phyloP scores from a whole-genome alignment of 2,797 vertebrate genomes.

The Enteromius fasciolatus region DNA sequence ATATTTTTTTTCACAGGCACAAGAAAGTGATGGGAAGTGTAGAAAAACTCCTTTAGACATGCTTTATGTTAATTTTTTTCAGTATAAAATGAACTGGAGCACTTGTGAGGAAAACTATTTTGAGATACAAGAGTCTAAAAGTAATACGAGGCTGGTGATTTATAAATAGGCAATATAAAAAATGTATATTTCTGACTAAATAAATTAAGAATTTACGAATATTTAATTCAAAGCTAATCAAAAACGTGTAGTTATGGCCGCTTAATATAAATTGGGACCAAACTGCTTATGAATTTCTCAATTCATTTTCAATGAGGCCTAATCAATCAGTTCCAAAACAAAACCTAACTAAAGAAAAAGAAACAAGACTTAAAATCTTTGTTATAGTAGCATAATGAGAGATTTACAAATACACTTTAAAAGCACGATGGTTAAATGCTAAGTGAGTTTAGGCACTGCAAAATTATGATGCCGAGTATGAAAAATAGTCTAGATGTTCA shows the following conservation, averaged over 20 bases:
- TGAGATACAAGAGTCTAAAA: neutral
- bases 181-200: neutral
- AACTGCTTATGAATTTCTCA: neutral
- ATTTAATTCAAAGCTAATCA: neutral
- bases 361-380: too few species aligned
- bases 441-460: neutral
- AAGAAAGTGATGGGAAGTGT: conserved; percentile 3
- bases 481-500: neutral
- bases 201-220: neutral
- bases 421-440: neutral
- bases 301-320: neutral
- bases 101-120: neutral
- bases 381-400: neutral
- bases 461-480: too few species aligned
- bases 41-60: neutral
- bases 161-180: neutral
- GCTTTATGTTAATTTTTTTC: neutral
- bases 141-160: neutral
- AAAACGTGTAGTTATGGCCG: too few species aligned
- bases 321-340: neutral
- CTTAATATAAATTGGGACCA: too few species aligned
- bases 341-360: neutral
- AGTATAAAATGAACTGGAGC: neutral
- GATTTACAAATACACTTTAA: neutral
- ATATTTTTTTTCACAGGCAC: conserved; percentile 49